These are phyloP conservation scores for Drosophila willistoni DNA, from an alignment of 1,140 invertebrate species.

Conservation along the genomic window DNA sequence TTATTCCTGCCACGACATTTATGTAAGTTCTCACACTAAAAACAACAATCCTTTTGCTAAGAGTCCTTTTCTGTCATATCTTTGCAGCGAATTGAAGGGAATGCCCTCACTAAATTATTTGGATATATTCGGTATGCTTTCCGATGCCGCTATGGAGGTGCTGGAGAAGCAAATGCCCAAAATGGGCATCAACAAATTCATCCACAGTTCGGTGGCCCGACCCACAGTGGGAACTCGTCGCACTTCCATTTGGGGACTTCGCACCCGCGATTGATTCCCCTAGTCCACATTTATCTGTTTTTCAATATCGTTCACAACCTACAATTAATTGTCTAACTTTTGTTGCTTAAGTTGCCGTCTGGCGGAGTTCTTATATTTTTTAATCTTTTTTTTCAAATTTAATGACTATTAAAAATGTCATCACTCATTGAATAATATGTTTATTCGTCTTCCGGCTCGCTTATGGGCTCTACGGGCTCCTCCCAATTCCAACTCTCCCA, in stretches of 20 bases:
- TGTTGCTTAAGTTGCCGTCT: constrained; percentile 36
- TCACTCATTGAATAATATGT: constrained; percentile 11
- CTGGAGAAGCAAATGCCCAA: constrained; percentile 84
- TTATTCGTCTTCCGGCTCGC: constrained; percentile 48
- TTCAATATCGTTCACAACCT: not conserved
- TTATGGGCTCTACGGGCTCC: constrained; percentile 47
- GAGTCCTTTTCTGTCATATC: constrained; percentile 31
- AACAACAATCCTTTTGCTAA: not conserved
- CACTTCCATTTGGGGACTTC: constrained; percentile 94
- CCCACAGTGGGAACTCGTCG: constrained; percentile 93
- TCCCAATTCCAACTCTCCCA: constrained; percentile 74
- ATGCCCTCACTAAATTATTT: constrained; percentile 87
- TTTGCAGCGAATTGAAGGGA: constrained; percentile 84
- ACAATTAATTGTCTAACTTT: constrained; percentile 11
- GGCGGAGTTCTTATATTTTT: constrained; percentile 49
- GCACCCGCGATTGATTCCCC: constrained; percentile 88
- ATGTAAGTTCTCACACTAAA: constrained; percentile 84
- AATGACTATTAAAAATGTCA: constrained; percentile 62
- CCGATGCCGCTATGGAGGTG: constrained; percentile 85
- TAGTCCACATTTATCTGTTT: not conserved
- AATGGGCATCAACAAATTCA: constrained; percentile 85
- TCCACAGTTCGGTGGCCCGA: constrained; percentile 90
- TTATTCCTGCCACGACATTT: constrained; percentile 86
- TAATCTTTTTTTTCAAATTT: constrained; percentile 10
- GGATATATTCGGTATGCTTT: constrained; percentile 91